These are phyloP conservation scores for Carcina quercana DNA, from an alignment of 2,888 invertebrate species.

Conservation along the genomic window DNA sequence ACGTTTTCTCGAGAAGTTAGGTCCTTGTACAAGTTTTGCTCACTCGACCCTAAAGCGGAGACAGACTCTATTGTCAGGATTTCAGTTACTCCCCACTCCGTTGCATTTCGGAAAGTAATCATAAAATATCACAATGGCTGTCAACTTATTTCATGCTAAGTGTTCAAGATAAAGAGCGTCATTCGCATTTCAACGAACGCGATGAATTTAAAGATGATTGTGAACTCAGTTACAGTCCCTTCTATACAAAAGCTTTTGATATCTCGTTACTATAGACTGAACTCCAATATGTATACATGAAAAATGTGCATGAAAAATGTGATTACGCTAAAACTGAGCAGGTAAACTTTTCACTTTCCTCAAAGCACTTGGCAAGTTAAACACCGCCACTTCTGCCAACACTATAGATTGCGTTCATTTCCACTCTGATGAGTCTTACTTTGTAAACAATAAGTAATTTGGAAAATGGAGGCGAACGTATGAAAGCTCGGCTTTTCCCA, in stretches of 20 bases:
- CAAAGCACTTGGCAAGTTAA: constrained; percentile 15
- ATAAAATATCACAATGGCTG: constrained; percentile 71
- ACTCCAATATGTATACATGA: no score
- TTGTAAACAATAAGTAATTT: constrained; percentile 45
- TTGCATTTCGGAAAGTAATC: constrained; percentile 66
- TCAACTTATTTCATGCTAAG: constrained; percentile 69
- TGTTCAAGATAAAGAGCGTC: constrained; percentile 61
- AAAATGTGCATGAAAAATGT: background rate
- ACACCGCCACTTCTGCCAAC: constrained; percentile 12
- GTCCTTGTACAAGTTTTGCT: constrained; percentile 62
- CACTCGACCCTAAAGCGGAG: constrained; percentile 57
- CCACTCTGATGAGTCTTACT: constrained; percentile 25
- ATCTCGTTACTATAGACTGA: no score
- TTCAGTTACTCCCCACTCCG: constrained; percentile 66
- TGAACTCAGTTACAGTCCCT: no score
- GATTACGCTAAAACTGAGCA: background rate
- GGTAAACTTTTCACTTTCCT: constrained; percentile 9
- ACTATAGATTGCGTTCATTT: constrained; percentile 29
- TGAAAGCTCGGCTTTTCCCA: constrained; percentile 33
- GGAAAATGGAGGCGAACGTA: constrained; percentile 37
- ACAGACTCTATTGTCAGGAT: constrained; percentile 65
- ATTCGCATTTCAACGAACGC: constrained; percentile 59
- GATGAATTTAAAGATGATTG: no score
- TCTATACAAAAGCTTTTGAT: no score
- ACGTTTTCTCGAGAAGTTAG: constrained; percentile 47